A percentile compares a stretch with the other conserved stretches of the same genome.
These are phyloP conservation scores for Bombyx mori DNA, from an alignment of 1,140 invertebrate species.

Conservation along the genomic window DNA sequence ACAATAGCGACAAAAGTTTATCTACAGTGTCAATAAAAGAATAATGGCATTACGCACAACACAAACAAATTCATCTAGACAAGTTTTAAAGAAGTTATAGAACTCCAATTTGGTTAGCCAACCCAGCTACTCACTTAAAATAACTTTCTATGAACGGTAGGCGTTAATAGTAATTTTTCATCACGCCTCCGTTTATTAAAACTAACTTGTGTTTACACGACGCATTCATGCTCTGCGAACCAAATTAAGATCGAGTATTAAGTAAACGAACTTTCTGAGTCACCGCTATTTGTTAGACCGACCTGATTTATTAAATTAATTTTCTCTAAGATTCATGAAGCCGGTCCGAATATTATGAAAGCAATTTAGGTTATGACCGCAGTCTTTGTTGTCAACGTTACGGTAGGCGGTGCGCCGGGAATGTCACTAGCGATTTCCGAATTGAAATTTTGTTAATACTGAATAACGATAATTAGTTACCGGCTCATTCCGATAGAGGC, in stretches of 20 bases:
- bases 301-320: slow-evolving; percentile 63
- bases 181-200: slow-evolving; percentile 10
- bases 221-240: slow-evolving; percentile 26
- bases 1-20: slow-evolving; percentile 22
- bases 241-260: slow-evolving; percentile 31
- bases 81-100: slow-evolving; percentile 18
- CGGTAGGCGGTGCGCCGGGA: slow-evolving; percentile 21
- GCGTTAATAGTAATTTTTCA: slow-evolving; percentile 14
- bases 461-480: slow-evolving; percentile 7
- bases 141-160: slow-evolving; percentile 9
- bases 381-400: slow-evolving; percentile 38
- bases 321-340: slow-evolving; percentile 45
- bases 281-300: slow-evolving; percentile 36
- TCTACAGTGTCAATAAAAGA: slow-evolving; percentile 15
- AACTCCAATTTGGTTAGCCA: slow-evolving; percentile 14
- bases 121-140: slow-evolving; percentile 7
- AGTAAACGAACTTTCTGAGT: slow-evolving; percentile 36
- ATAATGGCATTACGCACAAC: slow-evolving; percentile 14
- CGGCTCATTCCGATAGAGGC: no score
- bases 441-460: slow-evolving; percentile 28
- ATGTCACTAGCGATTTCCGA: slow-evolving; percentile 15
- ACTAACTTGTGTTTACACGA: slow-evolving; percentile 22
- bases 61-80: slow-evolving; percentile 17
- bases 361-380: slow-evolving; percentile 51
- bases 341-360: slow-evolving; percentile 48